Conservation (phyloP, 2,888 invertebrate genomes). For the Cantharis flavilabris region DNA sequence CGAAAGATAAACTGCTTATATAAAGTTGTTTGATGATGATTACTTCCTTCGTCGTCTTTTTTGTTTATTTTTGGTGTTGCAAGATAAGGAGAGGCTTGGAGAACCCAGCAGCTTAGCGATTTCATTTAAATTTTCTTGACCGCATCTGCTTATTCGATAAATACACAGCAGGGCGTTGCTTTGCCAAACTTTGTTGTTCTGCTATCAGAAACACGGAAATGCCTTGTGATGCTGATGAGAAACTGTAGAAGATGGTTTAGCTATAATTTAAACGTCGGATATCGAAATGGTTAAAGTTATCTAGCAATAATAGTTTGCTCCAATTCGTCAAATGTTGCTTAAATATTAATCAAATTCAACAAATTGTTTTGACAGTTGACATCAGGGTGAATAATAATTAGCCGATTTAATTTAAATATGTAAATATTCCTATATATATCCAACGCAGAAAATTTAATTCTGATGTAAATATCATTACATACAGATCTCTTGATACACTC, state of each 20-base stretch:
- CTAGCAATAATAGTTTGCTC: not conserved
- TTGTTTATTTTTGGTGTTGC: not conserved
- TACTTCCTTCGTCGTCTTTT: not conserved
- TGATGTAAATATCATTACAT: not conserved
- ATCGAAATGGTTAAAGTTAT: not conserved
- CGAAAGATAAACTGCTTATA: not conserved
- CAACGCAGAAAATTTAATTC: not conserved
- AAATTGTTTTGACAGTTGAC: not conserved
- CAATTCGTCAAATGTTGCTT: not conserved
- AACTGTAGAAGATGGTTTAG: not conserved
- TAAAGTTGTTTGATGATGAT: not conserved
- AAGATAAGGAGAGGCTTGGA: not conserved
- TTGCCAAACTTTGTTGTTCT: not conserved
- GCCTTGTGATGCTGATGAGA: not conserved
- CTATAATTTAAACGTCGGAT: not conserved
- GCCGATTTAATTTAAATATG: conserved; percentile 2
- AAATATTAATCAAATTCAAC: not conserved
- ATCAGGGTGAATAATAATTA: conserved; percentile 1
- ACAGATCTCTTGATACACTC: not conserved
- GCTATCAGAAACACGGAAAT: not conserved
- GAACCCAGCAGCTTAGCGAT: not conserved
- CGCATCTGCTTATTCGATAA: not conserved
- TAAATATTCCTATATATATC: not conserved
- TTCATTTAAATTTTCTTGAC: not conserved
- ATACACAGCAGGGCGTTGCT: not conserved